A percentile compares a stretch with the other conserved stretches of the same genome.
Evolutionary conservation across 2,888 invertebrate species (phyloP).

Genomic region (Drosophila maculinotata): DNA sequence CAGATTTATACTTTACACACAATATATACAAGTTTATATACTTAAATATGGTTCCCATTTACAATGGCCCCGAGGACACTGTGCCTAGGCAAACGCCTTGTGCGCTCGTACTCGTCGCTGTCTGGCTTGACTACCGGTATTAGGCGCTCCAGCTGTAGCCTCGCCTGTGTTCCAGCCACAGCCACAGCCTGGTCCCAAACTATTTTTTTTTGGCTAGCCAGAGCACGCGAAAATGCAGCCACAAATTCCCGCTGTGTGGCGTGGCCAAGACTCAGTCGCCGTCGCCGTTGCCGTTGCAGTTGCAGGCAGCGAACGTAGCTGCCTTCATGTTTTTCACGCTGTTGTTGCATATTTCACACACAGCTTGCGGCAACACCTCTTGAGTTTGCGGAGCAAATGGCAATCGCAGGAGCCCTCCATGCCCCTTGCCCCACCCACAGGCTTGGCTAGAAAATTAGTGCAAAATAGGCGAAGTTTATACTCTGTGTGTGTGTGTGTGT

Average conservation of each 20-base stretch:
- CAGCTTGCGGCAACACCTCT: conserved; percentile 81
- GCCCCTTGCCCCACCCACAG: conserved; percentile 11
- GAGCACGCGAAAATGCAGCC: conserved; percentile 67
- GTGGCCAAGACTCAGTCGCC: conserved; percentile 21
- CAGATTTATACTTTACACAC: too few species aligned
- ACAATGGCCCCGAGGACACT: conserved; percentile 19
- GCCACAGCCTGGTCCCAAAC: conserved; percentile 11
- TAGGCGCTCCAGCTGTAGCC: conserved; percentile 34
- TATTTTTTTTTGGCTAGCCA: conserved; percentile 32
- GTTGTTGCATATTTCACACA: conserved; percentile 80
- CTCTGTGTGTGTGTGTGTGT: conserved; percentile 34
- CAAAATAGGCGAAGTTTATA: conserved; percentile 55
- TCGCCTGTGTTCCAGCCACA: conserved; percentile 11
- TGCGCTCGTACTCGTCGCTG: conserved; percentile 33
- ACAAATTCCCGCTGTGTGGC: conserved; percentile 76
- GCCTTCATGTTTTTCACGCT: conserved; percentile 80
- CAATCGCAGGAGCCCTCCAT: conserved; percentile 9
- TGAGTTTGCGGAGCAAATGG: too few species aligned
- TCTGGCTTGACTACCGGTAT: conserved; percentile 72
- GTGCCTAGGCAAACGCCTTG: conserved; percentile 28
- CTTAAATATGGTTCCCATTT: too few species aligned
- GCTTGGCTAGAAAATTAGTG: conserved; percentile 69
- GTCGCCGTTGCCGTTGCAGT: too few species aligned
- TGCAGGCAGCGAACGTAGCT: conserved; percentile 4
- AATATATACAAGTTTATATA: too few species aligned